Evolutionary conservation across 1,140 invertebrate genomes (phyloP).

Genomic region (Tetramorium alpestre): DNA sequence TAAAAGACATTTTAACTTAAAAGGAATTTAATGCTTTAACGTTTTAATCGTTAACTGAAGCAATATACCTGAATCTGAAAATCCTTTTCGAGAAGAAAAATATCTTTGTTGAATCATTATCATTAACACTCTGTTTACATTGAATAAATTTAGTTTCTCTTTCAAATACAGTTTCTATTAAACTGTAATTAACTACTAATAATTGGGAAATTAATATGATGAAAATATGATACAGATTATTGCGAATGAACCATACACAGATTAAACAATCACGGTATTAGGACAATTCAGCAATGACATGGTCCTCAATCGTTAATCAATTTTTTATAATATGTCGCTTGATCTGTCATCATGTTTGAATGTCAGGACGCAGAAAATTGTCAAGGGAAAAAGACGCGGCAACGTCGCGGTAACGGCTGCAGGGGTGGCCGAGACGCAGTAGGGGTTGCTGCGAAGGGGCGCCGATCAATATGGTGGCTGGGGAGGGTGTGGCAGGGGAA

Average conservation of each 20-base stretch:
- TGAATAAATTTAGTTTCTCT: constrained; percentile 22
- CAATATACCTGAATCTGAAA: background rate
- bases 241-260: background rate
- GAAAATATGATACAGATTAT: background rate
- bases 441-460: constrained; percentile 60
- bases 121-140: background rate
- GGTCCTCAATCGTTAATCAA: background rate
- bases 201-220: background rate
- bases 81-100: background rate
- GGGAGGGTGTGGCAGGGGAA: constrained; percentile 79
- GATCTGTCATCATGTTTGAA: background rate
- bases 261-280: background rate
- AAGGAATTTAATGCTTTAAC: background rate
- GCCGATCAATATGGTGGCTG: constrained; percentile 81
- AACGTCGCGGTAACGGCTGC: constrained; percentile 66
- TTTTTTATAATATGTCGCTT: background rate
- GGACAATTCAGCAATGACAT: background rate
- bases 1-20: constrained; percentile 22
- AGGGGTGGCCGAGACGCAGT: constrained; percentile 59
- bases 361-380: constrained; percentile 50
- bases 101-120: background rate
- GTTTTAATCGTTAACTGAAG: constrained; percentile 1
- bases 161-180: background rate
- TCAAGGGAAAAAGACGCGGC: constrained; percentile 71
- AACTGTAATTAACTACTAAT: constrained; percentile 1